These are phyloP conservation scores for Scaptomyza parva DNA, from an alignment of 2,888 invertebrate genomes.

Conservation along the genomic window DNA sequence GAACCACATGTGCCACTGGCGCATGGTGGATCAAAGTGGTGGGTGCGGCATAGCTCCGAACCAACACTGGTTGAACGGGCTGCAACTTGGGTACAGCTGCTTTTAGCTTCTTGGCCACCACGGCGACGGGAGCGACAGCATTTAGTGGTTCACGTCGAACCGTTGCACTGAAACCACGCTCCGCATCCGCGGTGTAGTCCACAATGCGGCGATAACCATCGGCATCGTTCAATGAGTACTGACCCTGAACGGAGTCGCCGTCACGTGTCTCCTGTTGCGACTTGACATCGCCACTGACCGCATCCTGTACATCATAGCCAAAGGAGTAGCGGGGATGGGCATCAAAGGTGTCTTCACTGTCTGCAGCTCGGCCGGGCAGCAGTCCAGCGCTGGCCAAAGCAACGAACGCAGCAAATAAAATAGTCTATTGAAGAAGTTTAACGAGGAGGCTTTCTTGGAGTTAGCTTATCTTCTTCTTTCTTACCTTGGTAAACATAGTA, in stretches of 20 bases:
- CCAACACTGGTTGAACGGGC: slow-evolving; percentile 52
- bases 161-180: slow-evolving; percentile 86
- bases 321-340: slow-evolving; percentile 85
- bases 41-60: slow-evolving; percentile 64
- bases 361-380: slow-evolving; percentile 54
- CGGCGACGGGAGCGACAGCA: slow-evolving; percentile 47
- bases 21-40: slow-evolving; percentile 76
- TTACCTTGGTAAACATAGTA: slow-evolving; percentile 80
- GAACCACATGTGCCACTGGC: slow-evolving; percentile 65
- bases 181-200: slow-evolving; percentile 86
- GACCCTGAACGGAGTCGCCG: slow-evolving; percentile 86
- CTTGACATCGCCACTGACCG: slow-evolving; percentile 85
- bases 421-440: too few relatives aligned
- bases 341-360: slow-evolving; percentile 75
- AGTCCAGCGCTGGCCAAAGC: slow-evolving; percentile 72
- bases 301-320: slow-evolving; percentile 85
- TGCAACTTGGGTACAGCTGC: slow-evolving; percentile 30
- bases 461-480: background rate
- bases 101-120: slow-evolving; percentile 28
- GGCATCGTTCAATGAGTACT: slow-evolving; percentile 86
- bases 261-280: slow-evolving; percentile 86
- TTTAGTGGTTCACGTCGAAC: slow-evolving; percentile 85
- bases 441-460: too few relatives aligned
- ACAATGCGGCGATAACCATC: slow-evolving; percentile 86
- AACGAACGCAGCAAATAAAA: slow-evolving; percentile 58